A percentile compares a stretch with the other conserved stretches of the same genome.
Evolutionary conservation across 1,140 invertebrate species (phyloP).

Genomic region (Archegozetes longisetosus): DNA sequence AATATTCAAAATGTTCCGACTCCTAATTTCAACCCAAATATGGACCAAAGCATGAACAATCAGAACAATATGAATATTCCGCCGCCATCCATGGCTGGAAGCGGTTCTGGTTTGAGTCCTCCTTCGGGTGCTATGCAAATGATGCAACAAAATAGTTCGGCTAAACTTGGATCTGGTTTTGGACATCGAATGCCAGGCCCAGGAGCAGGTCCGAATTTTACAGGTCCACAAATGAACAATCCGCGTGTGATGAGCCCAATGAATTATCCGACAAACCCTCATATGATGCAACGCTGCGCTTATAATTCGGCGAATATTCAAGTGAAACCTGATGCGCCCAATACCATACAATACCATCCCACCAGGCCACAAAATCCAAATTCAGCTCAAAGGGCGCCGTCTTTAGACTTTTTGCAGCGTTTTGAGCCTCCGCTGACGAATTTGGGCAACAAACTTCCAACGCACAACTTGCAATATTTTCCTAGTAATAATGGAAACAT

Average conservation of each 20-base stretch:
- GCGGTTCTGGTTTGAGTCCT: not conserved
- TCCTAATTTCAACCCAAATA: constrained; percentile 20
- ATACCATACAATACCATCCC: constrained; percentile 93
- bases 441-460: constrained; percentile 50
- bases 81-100: not conserved
- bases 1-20: constrained; percentile 34
- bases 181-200: not conserved
- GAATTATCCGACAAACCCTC: not conserved
- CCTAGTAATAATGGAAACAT: constrained; percentile 31
- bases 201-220: not conserved
- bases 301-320: constrained; percentile 29
- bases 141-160: not conserved
- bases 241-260: not conserved
- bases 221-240: not conserved
- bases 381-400: constrained; percentile 47
- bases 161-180: not conserved
- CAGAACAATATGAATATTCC: not conserved
- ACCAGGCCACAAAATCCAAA: constrained; percentile 39
- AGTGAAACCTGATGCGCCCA: constrained; percentile 87
- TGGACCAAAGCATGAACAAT: constrained; percentile 16
- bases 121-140: not conserved
- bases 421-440: constrained; percentile 40
- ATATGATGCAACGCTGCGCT: constrained; percentile 5
- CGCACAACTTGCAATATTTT: constrained; percentile 57
- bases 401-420: constrained; percentile 73